Evolutionary conservation across 35 echinoderm and acorn worm species (phyloP).

Genomic region (Nesometra sesokonis): DNA sequence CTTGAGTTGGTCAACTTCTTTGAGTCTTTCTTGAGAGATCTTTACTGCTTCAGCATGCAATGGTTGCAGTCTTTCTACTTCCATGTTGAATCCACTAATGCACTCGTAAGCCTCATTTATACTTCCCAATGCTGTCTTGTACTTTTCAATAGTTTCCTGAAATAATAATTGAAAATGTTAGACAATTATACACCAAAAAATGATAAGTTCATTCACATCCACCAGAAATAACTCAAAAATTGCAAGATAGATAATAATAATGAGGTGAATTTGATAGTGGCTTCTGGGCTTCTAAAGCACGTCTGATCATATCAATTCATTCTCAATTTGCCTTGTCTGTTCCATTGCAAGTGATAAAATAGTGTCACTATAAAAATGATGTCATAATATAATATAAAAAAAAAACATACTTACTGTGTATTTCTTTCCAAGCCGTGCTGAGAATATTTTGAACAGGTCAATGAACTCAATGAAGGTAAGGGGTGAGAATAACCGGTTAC

Average conservation of each 20-base stretch:
- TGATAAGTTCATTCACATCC: too few species aligned
- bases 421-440: constrained; percentile 67
- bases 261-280: too few species aligned
- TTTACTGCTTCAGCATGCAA: constrained; percentile 47
- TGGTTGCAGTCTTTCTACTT: constrained; percentile 44
- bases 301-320: too few species aligned
- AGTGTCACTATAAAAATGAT: too few species aligned
- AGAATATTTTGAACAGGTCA: constrained; percentile 89
- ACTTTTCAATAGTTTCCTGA: constrained; percentile 53
- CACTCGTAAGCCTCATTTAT: constrained; percentile 69
- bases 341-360: too few species aligned
- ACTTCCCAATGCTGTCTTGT: constrained; percentile 47
- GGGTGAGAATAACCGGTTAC: constrained; percentile 65
- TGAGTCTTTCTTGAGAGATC: constrained; percentile 38
- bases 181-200: too few species aligned
- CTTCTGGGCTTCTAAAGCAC: too few species aligned
- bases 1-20: constrained; percentile 66
- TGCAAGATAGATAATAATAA: too few species aligned
- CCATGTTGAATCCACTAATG: constrained; percentile 36
- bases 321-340: too few species aligned
- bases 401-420: constrained; percentile 41
- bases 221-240: too few species aligned
- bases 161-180: too few species aligned
- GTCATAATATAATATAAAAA: neutral
- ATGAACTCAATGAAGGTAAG: constrained; percentile 86